A percentile compares a stretch with the other conserved stretches of the same genome.
These are phyloP conservation scores for Catostomus latipinnis DNA, from an alignment of 2,797 vertebrate genomes.

Conservation along the genomic window DNA sequence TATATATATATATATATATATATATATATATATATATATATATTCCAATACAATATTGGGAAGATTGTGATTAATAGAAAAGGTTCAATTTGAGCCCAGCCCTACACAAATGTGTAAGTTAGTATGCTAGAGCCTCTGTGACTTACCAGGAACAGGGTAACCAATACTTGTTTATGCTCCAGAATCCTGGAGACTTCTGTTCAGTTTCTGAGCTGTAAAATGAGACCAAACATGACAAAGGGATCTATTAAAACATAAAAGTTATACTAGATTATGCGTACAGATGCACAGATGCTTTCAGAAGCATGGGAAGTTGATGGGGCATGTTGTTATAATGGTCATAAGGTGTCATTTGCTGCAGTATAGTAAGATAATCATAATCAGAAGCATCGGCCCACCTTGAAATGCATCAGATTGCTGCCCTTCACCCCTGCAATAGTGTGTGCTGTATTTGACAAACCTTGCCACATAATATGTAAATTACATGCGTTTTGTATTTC, in stretches of 20 bases:
- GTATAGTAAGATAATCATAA: not conserved
- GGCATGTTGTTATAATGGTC: not conserved
- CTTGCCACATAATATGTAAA: not conserved
- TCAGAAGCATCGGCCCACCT: no score
- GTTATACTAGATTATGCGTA: not conserved
- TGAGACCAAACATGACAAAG: not conserved
- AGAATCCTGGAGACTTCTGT: not conserved
- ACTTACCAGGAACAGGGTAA: no score
- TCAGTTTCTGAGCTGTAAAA: conserved; percentile 13
- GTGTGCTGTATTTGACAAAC: not conserved
- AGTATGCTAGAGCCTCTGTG: no score
- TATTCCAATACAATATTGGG: no score
- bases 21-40: no score
- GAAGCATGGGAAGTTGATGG: not conserved
- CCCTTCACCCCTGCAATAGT: not conserved
- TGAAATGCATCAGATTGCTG: not conserved
- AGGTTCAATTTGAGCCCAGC: no score
- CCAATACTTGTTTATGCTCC: no score
- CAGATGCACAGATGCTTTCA: not conserved
- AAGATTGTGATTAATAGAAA: no score
- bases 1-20: no score
- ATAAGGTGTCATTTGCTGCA: not conserved
- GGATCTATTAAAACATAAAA: not conserved
- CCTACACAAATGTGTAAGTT: no score
- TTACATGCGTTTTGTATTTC: no score